Percentiles rank a stretch among this genome's conserved stretches.
These are phyloP conservation scores for Lydus trimaculatus DNA, from an alignment of 2,888 invertebrate genomes.

Conservation along the genomic window DNA sequence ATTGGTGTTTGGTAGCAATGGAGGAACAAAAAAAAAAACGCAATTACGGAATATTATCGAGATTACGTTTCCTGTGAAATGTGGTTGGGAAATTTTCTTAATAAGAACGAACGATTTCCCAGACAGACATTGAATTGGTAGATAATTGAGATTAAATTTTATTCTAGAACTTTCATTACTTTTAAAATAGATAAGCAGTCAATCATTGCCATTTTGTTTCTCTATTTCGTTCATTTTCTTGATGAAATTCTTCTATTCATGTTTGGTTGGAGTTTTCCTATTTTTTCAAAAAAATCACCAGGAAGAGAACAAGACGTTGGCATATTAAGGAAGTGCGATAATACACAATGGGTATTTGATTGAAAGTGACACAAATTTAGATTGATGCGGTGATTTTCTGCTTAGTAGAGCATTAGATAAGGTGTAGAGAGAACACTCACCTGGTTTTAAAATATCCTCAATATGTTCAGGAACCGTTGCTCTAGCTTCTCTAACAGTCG, in stretches of 20 bases:
- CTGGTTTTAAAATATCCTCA: conserved; percentile 52
- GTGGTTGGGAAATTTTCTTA: neutral
- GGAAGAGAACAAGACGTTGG: neutral
- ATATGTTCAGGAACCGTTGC: conserved; percentile 59
- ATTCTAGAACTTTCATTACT: too few relatives aligned
- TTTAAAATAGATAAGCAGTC: neutral
- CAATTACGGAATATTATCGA: too few relatives aligned
- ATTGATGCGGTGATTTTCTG: conserved; percentile 37
- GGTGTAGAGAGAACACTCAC: conserved; percentile 34
- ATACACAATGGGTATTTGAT: conserved; percentile 21
- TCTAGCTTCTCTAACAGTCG: conserved; percentile 66
- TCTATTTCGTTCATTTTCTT: too few relatives aligned
- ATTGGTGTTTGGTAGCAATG: too few relatives aligned
- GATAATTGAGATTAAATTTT: neutral
- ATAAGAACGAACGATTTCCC: neutral
- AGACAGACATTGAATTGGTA: neutral
- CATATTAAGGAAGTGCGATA: conserved; percentile 20
- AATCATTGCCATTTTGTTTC: neutral
- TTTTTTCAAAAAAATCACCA: neutral
- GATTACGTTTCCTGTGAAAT: too few relatives aligned
- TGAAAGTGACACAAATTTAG: conserved; percentile 40
- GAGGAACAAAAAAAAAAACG: too few relatives aligned
- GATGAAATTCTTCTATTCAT: too few relatives aligned
- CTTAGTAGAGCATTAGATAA: conserved; percentile 23
- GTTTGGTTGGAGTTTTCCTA: too few relatives aligned